Percentiles rank a stretch among this genome's conserved stretches.
Conservation (phyloP, 2,797 vertebrate genomes). For the Takifugu ocellatus region DNA sequence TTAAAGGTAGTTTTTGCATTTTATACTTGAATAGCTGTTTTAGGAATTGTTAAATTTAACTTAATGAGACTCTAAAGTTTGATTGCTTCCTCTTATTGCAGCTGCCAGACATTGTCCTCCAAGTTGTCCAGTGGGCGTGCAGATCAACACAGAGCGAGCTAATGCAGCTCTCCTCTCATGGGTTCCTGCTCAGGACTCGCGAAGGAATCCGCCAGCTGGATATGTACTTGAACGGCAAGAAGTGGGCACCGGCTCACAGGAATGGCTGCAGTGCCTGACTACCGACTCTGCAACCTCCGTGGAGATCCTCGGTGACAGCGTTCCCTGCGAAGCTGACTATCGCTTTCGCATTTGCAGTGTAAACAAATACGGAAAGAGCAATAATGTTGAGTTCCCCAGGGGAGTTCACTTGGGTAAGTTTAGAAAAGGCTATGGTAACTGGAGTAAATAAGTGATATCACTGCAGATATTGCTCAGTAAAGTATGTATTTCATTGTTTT, state of each 20-base stretch:
- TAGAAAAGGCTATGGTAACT: neutral
- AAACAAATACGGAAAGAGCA: slow-evolving; percentile 89
- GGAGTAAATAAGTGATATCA: neutral
- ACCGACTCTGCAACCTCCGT: slow-evolving; percentile 86
- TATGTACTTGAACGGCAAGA: slow-evolving; percentile 91
- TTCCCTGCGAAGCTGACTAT: slow-evolving; percentile 89
- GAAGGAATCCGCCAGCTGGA: slow-evolving; percentile 80
- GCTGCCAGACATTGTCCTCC: slow-evolving; percentile 87
- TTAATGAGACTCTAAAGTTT: slow-evolving; percentile 1
- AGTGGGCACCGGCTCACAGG: slow-evolving; percentile 78
- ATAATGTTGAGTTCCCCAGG: slow-evolving; percentile 87
- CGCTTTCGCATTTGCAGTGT: slow-evolving; percentile 88
- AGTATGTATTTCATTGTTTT: slow-evolving; percentile 20
- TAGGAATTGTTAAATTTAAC: neutral
- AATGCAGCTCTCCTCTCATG: slow-evolving; percentile 89
- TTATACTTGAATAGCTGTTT: neutral
- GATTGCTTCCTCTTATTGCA: slow-evolving; percentile 53
- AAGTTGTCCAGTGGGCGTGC: slow-evolving; percentile 80
- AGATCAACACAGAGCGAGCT: slow-evolving; percentile 85
- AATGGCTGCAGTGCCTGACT: slow-evolving; percentile 92
- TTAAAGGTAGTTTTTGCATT: neutral
- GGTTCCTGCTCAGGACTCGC: slow-evolving; percentile 82
- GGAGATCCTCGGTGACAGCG: slow-evolving; percentile 89
- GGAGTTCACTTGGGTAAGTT: slow-evolving; percentile 85
- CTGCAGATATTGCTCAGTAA: neutral